These are phyloP conservation scores for Montipora cactus DNA, from an alignment of 64 coral and sea anemone species.

Conservation along the genomic window DNA sequence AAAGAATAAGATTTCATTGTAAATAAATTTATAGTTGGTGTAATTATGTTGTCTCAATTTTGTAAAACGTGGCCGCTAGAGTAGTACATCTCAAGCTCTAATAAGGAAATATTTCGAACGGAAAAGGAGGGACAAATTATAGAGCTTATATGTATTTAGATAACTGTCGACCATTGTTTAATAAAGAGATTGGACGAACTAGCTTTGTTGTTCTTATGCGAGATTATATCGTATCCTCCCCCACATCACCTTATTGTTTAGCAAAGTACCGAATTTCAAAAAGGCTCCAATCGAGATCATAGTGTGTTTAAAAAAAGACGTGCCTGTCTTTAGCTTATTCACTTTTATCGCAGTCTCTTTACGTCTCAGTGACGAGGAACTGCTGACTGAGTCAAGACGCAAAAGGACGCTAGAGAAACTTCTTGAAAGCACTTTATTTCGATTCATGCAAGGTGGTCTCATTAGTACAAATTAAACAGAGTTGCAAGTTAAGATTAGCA, in stretches of 20 bases:
- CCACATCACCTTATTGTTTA: constrained; percentile 5
- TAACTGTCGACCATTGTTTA: constrained; percentile 48
- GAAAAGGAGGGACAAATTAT: constrained; percentile 35
- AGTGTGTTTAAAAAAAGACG: not conserved
- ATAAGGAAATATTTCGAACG: constrained; percentile 1
- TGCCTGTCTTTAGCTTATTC: too few relatives aligned
- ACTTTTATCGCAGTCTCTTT: too few relatives aligned
- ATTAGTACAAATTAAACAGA: not conserved
- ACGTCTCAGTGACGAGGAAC: too few relatives aligned
- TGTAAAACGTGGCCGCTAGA: constrained; percentile 8
- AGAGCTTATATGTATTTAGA: constrained; percentile 41
- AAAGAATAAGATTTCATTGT: constrained; percentile 24
- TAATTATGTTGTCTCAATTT: constrained; percentile 10
- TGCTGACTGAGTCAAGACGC: too few relatives aligned
- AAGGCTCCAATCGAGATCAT: not conserved
- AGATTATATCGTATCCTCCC: constrained; percentile 34
- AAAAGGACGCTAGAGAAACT: too few relatives aligned
- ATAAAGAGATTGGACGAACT: constrained; percentile 42
- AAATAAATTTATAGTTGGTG: constrained; percentile 36
- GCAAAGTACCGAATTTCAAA: constrained; percentile 12
- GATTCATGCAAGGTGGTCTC: too few relatives aligned
- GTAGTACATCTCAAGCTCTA: not conserved
- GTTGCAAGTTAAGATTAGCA: not conserved
- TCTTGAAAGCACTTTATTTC: too few relatives aligned
- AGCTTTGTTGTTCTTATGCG: constrained; percentile 35